Evolutionary conservation across 2,888 invertebrate genomes (phyloP).

Genomic region (Pachycephus smyrnensis): DNA sequence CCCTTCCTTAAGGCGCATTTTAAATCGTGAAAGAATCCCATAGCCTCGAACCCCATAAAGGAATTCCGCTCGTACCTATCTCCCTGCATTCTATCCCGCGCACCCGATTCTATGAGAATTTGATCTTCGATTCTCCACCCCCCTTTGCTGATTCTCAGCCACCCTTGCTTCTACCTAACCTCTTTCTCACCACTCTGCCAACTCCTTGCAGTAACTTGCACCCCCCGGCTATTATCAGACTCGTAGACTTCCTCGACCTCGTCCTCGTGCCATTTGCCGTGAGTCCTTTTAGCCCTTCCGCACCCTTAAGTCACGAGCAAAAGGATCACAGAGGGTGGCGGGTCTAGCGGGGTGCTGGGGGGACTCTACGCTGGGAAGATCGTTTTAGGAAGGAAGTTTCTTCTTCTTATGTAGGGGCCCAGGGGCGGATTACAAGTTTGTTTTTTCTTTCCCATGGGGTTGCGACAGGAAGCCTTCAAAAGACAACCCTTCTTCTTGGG

Average conservation of each 20-base stretch:
- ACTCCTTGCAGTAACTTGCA: neutral
- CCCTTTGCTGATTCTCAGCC: constrained; percentile 11
- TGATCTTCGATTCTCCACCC: neutral
- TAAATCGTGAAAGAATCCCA: constrained; percentile 31
- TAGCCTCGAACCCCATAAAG: constrained; percentile 18
- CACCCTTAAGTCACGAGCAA: neutral
- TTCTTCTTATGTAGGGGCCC: constrained; percentile 39
- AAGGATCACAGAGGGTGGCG: neutral
- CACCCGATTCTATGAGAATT: constrained; percentile 18
- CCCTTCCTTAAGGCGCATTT: constrained; percentile 31
- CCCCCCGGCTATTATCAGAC: neutral
- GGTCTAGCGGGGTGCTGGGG: neutral
- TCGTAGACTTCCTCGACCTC: neutral
- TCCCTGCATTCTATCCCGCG: constrained; percentile 17
- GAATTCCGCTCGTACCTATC: constrained; percentile 23
- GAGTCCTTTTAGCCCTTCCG: neutral
- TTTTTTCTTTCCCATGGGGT: constrained; percentile 37
- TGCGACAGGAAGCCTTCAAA: neutral
- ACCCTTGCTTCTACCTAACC: neutral
- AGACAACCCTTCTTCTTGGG: neutral
- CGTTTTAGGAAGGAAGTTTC: neutral
- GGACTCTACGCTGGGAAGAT: neutral
- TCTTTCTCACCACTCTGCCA: neutral
- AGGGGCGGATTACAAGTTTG: constrained; percentile 49
- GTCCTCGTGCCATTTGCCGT: neutral